Conservation (phyloP, 2,113 vertebrate genomes). For the Pachycephala philippinensis region DNA sequence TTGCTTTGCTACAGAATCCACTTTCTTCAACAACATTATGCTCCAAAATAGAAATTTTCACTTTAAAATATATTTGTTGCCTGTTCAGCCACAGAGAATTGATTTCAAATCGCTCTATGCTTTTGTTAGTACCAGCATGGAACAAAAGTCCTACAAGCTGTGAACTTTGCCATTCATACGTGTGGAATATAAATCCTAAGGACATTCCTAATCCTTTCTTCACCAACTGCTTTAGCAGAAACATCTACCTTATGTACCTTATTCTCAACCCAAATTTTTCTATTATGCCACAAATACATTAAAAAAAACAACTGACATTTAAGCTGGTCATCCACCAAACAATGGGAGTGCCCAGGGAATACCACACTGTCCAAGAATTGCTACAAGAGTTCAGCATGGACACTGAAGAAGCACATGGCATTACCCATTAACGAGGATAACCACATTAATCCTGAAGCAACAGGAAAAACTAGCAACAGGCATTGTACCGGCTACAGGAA, state of each 20-base stretch:
- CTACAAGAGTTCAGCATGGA: background rate
- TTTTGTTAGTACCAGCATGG: background rate
- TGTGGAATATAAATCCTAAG: background rate
- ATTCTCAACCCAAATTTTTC: background rate
- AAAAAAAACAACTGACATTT: background rate
- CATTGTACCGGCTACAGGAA: background rate
- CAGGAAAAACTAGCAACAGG: background rate
- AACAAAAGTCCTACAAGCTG: background rate
- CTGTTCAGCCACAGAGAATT: background rate
- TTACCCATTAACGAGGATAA: background rate
- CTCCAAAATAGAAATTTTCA: background rate
- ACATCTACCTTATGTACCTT: background rate
- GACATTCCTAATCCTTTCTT: background rate
- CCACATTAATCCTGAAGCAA: background rate
- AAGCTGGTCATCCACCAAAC: background rate
- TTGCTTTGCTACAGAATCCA: background rate
- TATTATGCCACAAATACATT: background rate
- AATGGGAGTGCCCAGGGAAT: rapidly evolving
- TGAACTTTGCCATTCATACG: background rate
- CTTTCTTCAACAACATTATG: background rate
- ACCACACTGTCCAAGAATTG: background rate
- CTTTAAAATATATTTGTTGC: background rate
- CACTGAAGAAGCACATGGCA: background rate
- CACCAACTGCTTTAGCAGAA: background rate
- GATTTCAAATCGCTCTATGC: rapidly evolving